Percentiles rank a stretch among this genome's conserved stretches.
Conservation (phyloP, 2,797 vertebrate genomes). For the Enteromius anoplus region DNA sequence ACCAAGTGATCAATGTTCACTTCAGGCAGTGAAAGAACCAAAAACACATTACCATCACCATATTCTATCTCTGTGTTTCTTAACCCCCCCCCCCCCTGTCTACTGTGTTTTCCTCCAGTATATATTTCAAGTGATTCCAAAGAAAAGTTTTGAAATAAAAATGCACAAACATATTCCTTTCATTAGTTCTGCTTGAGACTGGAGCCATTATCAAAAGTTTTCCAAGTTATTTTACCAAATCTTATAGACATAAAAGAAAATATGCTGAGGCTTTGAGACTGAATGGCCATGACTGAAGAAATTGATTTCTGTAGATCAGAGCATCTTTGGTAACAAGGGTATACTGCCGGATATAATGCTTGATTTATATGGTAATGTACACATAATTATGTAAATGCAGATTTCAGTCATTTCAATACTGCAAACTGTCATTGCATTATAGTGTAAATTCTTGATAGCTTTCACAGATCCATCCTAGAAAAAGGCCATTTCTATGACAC, state of each 20-base stretch:
- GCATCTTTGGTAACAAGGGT: constrained; percentile 62
- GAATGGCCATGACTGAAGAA: constrained; percentile 72
- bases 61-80: not conserved
- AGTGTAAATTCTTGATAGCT: constrained; percentile 58
- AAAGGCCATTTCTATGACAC: not conserved
- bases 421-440: constrained; percentile 65
- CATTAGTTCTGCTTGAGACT: constrained; percentile 29
- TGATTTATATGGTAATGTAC: constrained; percentile 77
- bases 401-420: constrained; percentile 66
- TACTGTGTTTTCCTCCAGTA: not conserved
- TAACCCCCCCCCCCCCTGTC: not conserved
- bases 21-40: not conserved
- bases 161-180: constrained; percentile 47
- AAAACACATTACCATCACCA: not conserved
- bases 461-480: constrained; percentile 60
- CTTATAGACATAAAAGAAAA: constrained; percentile 60
- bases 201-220: constrained; percentile 62
- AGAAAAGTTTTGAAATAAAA: constrained; percentile 47
- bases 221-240: constrained; percentile 59
- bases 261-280: constrained; percentile 62
- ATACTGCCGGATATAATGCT: constrained; percentile 71
- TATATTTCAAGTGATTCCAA: constrained; percentile 23
- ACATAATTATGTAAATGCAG: constrained; percentile 77
- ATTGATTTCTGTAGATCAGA: constrained; percentile 75
- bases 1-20: constrained; percentile 16